Base-by-base conservation (phyloP, 2,113 vertebrate genomes). In the Dissostichus mawsoni region DNA sequence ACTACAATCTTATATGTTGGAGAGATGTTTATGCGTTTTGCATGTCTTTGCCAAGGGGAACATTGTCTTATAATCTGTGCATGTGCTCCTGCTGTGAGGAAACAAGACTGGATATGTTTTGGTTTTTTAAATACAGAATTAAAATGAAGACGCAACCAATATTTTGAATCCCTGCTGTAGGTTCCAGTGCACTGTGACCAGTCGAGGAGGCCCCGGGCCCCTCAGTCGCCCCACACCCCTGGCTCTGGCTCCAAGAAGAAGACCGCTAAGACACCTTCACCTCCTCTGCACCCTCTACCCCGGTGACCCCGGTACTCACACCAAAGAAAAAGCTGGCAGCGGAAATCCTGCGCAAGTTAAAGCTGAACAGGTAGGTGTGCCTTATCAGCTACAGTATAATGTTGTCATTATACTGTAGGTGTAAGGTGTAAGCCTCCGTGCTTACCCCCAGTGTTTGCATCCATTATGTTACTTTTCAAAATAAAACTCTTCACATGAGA, bases 131-230 rank as follows among this genome's bases (percentile, higher is more conserved):
- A 64, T 3, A 11, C 2, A 50, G 23, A 56, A 29, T 29, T 1
- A 61, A 20, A 64, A 61, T 41, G 14, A 44, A 65, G 29, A 68
- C 29, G 29, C 17, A 2, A 17, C 8, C 41, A 2, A 68, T 18
- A 11, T 68, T 57, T 47, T 71, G 14, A 14, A 29, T 16, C 14
- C 0, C 9, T 57, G 17, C 55, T 48, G 44, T 56, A 94, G 94
- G 79, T 90, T 41, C 76, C 80, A 4, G 75, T 93, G 17, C 87
- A 91, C 80, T 93, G 91, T 52, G 87, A 94, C 76, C 94, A 94
- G 59, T 90, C 92, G 92, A 84, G 82, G 41, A 87, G 65, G 51
- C 85, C 61, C 47, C 55, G 36, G 18, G 59, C 29, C 16, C 33
- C 67, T 23, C 71, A 77, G 53, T 13, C 45, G 0, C 47, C 20